Base-by-base conservation (phyloP, 2,888 invertebrate genomes). In the Drosophila acutilabella region DNA sequence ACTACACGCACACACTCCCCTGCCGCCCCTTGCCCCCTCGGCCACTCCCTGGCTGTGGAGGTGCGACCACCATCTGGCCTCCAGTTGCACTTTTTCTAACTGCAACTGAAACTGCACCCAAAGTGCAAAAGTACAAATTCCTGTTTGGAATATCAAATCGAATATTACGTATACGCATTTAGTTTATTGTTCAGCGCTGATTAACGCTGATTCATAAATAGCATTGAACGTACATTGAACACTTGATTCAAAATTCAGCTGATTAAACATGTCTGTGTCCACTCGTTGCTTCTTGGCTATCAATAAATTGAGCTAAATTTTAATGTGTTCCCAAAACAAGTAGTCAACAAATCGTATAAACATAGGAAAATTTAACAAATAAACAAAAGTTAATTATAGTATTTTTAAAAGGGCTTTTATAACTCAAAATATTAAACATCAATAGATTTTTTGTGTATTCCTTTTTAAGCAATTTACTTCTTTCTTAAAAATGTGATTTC, bases 41-140 rank as follows among this genome's bases (percentile, higher is more conserved):
- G 30, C 7, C 16, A 10, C 10, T 5, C 41, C 8, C 14, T 5
- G 50, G 10, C 14, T 14, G 20, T 11, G 20, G 33, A 26, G 50
- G 20, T 53, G 40, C 40, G 56, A 44, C 45, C 42, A 42, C 56
- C 56, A 57, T 11, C 74, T 74, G 74, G 74, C 56, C 52, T 48
- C 50, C 73, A 66, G 60, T 65, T 75, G 78, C 74, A 64, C 54
- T 75, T 68, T 76, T 69, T 65, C 78, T 78, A 78, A 78, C 77
- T 71, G 70, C 76, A 71, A 57, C 50, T 18, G 41, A 16, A 36
- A 60, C 60, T 58, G 65, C 85, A 88, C 90, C 89, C 85, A 91
- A 90, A 92, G 92, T 92, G 92, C 92, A 92, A 91, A 92, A 92
- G 91, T 91, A 91, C 91, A 91, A 91, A 91, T 89, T 83, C 90